These are phyloP conservation scores for Hyppa rectilinea DNA, from an alignment of 2,888 invertebrate genomes.

Conservation along the genomic window DNA sequence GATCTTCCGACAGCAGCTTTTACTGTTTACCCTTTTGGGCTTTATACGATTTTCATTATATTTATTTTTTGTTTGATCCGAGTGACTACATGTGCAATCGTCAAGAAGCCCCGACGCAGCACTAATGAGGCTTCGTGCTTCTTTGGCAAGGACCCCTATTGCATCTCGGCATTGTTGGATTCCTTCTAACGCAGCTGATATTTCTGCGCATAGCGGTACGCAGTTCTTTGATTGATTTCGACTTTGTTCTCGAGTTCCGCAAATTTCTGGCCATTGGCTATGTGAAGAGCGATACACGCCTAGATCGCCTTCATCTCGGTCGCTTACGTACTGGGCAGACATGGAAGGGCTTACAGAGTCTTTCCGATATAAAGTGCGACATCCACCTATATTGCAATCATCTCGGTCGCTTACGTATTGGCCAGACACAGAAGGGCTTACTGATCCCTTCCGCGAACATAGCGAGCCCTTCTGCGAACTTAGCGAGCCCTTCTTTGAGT, in stretches of 20 bases:
- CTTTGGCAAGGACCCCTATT: constrained; percentile 14
- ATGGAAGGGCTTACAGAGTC: neutral
- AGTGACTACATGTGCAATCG: neutral
- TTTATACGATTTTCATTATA: neutral
- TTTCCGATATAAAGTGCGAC: neutral
- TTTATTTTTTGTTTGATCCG: neutral
- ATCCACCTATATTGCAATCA: constrained; percentile 4
- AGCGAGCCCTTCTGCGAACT: neutral
- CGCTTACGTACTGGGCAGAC: neutral
- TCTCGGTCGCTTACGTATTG: neutral
- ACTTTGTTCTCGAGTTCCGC: neutral
- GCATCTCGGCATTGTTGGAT: constrained; percentile 8
- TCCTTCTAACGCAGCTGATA: constrained; percentile 16
- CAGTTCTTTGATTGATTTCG: neutral
- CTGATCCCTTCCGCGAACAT: neutral
- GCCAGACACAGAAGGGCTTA: neutral
- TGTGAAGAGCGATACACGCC: neutral
- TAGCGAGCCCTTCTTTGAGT: neutral
- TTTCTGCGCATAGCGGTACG: constrained; percentile 9
- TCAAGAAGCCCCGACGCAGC: constrained; percentile 13
- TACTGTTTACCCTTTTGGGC: neutral
- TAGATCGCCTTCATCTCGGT: neutral
- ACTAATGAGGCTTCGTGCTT: constrained; percentile 9
- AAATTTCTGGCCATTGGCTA: constrained; percentile 5
- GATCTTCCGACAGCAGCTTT: too few relatives aligned